Percentiles rank a stretch among this genome's conserved stretches.
phyloP scores from a whole-genome alignment of 2,888 invertebrate genomes.

The Neria commutata region DNA sequence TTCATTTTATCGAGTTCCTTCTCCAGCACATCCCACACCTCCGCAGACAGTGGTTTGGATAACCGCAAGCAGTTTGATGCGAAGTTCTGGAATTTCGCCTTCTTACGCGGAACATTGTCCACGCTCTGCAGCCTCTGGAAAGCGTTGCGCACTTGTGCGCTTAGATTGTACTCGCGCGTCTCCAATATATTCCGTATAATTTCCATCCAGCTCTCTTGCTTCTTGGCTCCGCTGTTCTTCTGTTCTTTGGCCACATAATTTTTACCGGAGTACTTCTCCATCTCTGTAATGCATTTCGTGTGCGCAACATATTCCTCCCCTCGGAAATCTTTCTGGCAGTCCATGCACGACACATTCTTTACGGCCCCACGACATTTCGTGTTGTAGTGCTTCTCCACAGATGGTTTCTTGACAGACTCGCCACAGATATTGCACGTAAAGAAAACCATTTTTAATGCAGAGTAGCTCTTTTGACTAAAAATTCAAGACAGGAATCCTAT shows the following conservation, averaged over 20 bases:
- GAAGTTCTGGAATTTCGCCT: slow-evolving; percentile 81
- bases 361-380: slow-evolving; percentile 72
- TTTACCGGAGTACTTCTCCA: slow-evolving; percentile 86
- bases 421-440: slow-evolving; percentile 94
- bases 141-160: slow-evolving; percentile 66
- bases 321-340: slow-evolving; percentile 89
- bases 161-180: slow-evolving; percentile 47
- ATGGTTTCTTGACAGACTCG: slow-evolving; percentile 87
- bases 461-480: no score
- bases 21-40: slow-evolving; percentile 70
- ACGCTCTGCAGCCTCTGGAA: slow-evolving; percentile 73
- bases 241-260: slow-evolving; percentile 72
- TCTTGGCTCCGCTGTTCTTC: slow-evolving; percentile 83
- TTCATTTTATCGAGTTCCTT: slow-evolving; percentile 63
- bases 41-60: slow-evolving; percentile 69
- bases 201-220: slow-evolving; percentile 80
- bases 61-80: slow-evolving; percentile 70
- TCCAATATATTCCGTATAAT: slow-evolving; percentile 56
- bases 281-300: slow-evolving; percentile 85
- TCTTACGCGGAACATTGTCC: slow-evolving; percentile 86
- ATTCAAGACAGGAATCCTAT: no score
- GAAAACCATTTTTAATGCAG: slow-evolving; percentile 76
- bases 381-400: slow-evolving; percentile 87
- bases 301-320: slow-evolving; percentile 78
- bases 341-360: slow-evolving; percentile 85